Evolutionary conservation across 2,113 vertebrate genomes (phyloP), one percentile per base, ranked within the genome.

Genomic region (Pollimyrus isidori): DNA sequence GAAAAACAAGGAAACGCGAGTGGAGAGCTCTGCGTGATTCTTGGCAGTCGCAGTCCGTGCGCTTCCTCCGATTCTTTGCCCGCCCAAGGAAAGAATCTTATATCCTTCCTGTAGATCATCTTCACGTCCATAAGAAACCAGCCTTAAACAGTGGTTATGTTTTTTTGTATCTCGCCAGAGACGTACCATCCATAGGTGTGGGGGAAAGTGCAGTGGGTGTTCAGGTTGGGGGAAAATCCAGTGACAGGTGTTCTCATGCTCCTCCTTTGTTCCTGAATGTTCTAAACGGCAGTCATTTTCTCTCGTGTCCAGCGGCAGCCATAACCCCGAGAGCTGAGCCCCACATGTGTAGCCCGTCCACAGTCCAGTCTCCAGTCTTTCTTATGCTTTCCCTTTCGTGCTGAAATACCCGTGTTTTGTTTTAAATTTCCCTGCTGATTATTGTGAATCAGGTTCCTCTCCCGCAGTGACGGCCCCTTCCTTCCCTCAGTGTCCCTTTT

Each of bases 1-100:
- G 26, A 11, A 35, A 30, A 73, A 73, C 26, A 30, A 73, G 69
- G 69, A 76, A 39, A 17, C 73, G 15, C 73, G 5, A 17, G 69
- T 39, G 23, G 35, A 13, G 91, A 86, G 91, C 91, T 93, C 92
- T 3, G 11, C 0, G 11, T 13, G 52, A 4, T 56, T 93, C 93
- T 92, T 92, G 93, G 91, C 85, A 45, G 93, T 92, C 90, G 89
- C 86, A 91, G 90, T 86, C 92, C 93, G 90, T 89, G 89, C 90
- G 93, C 92, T 95, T 96, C 93, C 94, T 94, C 87, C 95, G 89
- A 94, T 92, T 96, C 89, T 95, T 95, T 48, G 93, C 93, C 91
- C 94, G 91, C 93, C 95, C 92, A 95, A 93, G 94, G 94, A 96
- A 94, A 89, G 92, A 93, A 90, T 65, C 92, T 87, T 88, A 93